Conservation (phyloP, 2,888 invertebrate genomes). For the Mythimna vitellina region DNA sequence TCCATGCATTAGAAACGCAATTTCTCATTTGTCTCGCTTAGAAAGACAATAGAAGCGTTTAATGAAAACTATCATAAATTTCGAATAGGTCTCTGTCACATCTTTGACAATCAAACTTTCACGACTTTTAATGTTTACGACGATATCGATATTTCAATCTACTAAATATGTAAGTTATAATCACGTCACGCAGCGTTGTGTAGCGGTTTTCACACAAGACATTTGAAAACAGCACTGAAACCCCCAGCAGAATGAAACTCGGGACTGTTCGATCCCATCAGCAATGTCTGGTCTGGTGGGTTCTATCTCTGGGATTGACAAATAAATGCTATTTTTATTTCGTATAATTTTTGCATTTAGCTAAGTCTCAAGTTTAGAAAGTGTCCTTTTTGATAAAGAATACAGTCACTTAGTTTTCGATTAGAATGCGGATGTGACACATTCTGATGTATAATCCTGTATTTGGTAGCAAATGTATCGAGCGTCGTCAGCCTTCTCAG, state of each 20-base stretch:
- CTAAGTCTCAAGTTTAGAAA: too few species aligned
- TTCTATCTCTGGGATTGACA: too few species aligned
- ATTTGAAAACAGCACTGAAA: neutral
- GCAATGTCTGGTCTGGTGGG: too few species aligned
- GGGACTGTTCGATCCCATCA: neutral
- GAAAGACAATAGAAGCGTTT: constrained; percentile 58
- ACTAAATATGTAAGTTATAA: neutral
- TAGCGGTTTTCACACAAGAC: too few species aligned
- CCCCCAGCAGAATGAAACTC: neutral
- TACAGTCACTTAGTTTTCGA: too few species aligned
- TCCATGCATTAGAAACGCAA: constrained; percentile 76
- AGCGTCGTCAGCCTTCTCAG: too few species aligned
- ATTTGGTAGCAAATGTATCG: too few species aligned
- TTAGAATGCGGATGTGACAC: too few species aligned
- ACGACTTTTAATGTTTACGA: constrained; percentile 12
- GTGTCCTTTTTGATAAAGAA: too few species aligned
- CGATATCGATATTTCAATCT: neutral
- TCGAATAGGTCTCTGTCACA: constrained; percentile 35
- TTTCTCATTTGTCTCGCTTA: constrained; percentile 71
- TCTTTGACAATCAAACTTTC: constrained; percentile 49
- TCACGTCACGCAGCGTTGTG: neutral
- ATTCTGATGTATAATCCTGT: too few species aligned
- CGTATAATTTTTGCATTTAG: too few species aligned
- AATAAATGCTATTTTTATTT: too few species aligned
- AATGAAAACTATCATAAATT: constrained; percentile 57